Base-by-base conservation (phyloP, 2,797 vertebrate genomes). In the Manis pentadactyla region DNA sequence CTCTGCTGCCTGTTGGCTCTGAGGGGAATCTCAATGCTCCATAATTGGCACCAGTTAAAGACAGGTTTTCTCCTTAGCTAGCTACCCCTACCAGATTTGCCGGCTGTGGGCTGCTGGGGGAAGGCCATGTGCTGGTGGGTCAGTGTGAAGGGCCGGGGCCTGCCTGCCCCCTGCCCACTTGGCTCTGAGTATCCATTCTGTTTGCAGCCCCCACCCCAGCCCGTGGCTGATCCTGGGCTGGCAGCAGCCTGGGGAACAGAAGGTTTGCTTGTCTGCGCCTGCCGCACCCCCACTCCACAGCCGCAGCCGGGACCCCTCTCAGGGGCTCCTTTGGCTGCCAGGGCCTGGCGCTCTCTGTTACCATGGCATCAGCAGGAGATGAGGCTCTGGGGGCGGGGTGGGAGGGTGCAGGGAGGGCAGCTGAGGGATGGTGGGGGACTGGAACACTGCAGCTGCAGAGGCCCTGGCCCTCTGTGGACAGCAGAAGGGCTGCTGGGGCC, bases 181-280 rank as follows among this genome's bases (percentile, higher is more conserved):
- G 97, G 97, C 96, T 97, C 94, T 94, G 91, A 96, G 89, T 87
- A 64, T 29, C 51, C 88, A 92, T 97, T 97, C 94, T 97, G 8
- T 89, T 7, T 81, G 59, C 12, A 8, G 96, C 75, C 88, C 95
- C 94, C 95, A 77, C 85, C 92, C 94, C 29, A 1, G 93, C 96
- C 86, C 83, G 29, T 74, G 89, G 93, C 93, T 77, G 95, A 90
- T 94, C 94, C 75, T 1, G 6, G 75, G 87, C 94, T 96, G 95
- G 97, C 89, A 87, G 91, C 93, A 64, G 94, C 91, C 85, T 2
- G 39, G 87, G 93, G 81, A 98, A 98, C 97, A 98, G 97, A 98
- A 98, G 97, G 97, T 97, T 96, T 95, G 93, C 97, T 97, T 97
- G 97, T 98, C 90, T 97, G 66, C 1, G 95, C 87, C 96, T 79